Evolutionary conservation across 2,888 invertebrate species (phyloP), one percentile per base, ranked within the genome.

Genomic region (Merodon equestris): DNA sequence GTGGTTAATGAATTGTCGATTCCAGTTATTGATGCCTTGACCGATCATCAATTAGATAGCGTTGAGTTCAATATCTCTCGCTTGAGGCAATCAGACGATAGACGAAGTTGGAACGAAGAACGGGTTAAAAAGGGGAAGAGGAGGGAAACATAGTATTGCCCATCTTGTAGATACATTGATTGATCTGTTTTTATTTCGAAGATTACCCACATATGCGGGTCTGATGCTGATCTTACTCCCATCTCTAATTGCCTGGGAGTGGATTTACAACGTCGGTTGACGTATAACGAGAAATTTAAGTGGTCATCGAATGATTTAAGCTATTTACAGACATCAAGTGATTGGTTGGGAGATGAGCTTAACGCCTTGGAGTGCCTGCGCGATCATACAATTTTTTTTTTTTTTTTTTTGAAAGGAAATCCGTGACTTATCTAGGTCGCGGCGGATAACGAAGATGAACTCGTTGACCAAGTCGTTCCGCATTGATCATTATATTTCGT

Each of bases 1-100:
- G 77, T 73, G 73, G 73, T 73, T 73, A 77, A 77, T 77, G 77
- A 77, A 77, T 77, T 77, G 77, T 68, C 73, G 73, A 73, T 77
- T 61, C 51, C 61, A 66, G 72, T 67, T 77, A 57, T 77, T 44
- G 63, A 53, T 67, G 45, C 42, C 18, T 42, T 15, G 48, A 38
- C 45, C 40, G 63, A 73, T 77, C 77, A 63, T 68, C 73, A 73
- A 77, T 77, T 77, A 77, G 63, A 42, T 51, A 56, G 63, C 61
- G 58, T 58, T 48, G 60, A 63, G 77, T 68, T 77, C 73, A 73
- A 77, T 72, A 73, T 61, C 77, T 77, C 44, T 19, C 42, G 44
- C 58, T 68, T 15, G 67, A 56, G 56, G 66, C 56, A 56, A 57
- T 66, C 66, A 9, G 18, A 9, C 9, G 51, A 44, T 58, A 34